A percentile compares a stretch with the other conserved stretches of the same genome.
Evolutionary conservation across 2,797 vertebrate genomes (phyloP).

Genomic region (Bovichtus variegatus): DNA sequence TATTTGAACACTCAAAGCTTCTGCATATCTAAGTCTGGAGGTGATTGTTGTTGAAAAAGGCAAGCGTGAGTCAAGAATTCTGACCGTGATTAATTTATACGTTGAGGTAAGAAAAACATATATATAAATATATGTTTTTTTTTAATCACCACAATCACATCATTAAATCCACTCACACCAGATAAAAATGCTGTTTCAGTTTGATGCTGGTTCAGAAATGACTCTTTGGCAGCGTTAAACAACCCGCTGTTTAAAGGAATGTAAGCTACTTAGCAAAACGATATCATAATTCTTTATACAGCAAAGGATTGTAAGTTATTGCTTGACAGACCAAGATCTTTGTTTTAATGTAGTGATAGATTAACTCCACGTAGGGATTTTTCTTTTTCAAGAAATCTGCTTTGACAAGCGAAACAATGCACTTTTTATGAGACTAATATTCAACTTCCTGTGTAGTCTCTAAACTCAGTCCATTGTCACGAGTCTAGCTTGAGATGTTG

Average conservation of each 20-base stretch:
- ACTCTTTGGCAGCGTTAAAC: background rate
- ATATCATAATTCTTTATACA: background rate
- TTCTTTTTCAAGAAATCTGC: conserved; percentile 4
- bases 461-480: conserved; percentile 59
- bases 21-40: conserved; percentile 7
- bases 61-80: conserved; percentile 4
- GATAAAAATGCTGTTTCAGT: conserved; percentile 32
- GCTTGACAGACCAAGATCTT: background rate
- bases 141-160: conserved; percentile 15
- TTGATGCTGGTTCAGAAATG: conserved; percentile 28
- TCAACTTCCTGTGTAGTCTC: conserved; percentile 71
- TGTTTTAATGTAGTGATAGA: conserved; percentile 17
- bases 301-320: background rate
- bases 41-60: conserved; percentile 30
- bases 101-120: conserved; percentile 11
- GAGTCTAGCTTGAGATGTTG: conserved; percentile 46
- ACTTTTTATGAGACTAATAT: conserved; percentile 67
- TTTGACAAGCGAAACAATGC: conserved; percentile 58
- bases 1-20: conserved; percentile 19
- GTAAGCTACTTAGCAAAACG: background rate
- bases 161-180: conserved; percentile 31
- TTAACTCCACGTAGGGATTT: background rate
- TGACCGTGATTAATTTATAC: background rate
- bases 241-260: conserved; percentile 7
- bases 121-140: no score